Conservation (phyloP, 2,888 invertebrate genomes). For the Caenorhabditis zanzibari region DNA sequence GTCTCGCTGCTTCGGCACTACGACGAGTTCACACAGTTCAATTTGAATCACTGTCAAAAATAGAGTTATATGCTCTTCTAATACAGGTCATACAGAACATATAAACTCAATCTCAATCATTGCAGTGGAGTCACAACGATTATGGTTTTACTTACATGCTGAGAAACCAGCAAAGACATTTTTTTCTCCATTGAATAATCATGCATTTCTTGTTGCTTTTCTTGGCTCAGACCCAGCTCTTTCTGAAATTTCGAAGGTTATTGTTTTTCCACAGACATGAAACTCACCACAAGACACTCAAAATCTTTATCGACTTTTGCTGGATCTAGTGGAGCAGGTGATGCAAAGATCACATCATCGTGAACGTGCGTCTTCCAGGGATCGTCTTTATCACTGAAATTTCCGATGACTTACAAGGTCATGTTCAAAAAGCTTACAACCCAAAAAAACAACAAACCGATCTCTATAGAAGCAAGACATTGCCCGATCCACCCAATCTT, state of each 20-base stretch:
- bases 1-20: too few relatives aligned
- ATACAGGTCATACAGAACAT: too few relatives aligned
- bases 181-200: slow-evolving; percentile 79
- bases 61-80: too few relatives aligned
- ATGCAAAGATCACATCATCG: slow-evolving; percentile 46
- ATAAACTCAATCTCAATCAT: too few relatives aligned
- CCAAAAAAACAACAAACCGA: too few relatives aligned
- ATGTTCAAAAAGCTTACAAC: too few relatives aligned
- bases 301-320: slow-evolving; percentile 64
- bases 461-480: slow-evolving; percentile 73
- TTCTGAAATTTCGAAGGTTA: slow-evolving; percentile 61
- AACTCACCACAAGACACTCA: slow-evolving; percentile 61
- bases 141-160: slow-evolving; percentile 67
- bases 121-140: too few relatives aligned
- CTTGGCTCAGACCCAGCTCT: slow-evolving; percentile 79
- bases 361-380: slow-evolving; percentile 39
- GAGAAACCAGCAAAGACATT: slow-evolving; percentile 73
- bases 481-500: slow-evolving; percentile 77
- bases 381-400: slow-evolving; percentile 64
- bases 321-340: slow-evolving; percentile 52
- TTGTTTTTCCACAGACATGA: background rate
- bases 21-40: too few relatives aligned
- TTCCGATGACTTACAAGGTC: background rate
- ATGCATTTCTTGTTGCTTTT: slow-evolving; percentile 76
- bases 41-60: too few relatives aligned